phyloP scores from a whole-genome alignment of 2,113 vertebrate species.

The Megaceryle maxima region DNA sequence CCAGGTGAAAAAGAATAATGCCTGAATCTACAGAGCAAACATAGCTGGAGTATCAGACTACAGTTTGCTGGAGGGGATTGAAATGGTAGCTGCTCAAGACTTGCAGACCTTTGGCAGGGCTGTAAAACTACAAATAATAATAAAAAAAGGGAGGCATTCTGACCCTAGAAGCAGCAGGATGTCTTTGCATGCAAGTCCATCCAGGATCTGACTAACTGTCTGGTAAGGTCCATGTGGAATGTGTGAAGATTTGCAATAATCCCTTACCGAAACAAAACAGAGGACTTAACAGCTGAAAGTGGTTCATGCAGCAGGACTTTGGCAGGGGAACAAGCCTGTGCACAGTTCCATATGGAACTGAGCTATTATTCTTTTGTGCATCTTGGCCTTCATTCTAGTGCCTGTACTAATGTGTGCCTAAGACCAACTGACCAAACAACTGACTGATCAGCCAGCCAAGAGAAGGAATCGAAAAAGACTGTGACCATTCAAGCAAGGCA shows the following conservation, averaged over 20 bases:
- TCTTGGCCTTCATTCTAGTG: not conserved
- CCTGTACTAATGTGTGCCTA: not conserved
- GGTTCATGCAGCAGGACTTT: not conserved
- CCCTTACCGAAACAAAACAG: constrained; percentile 14
- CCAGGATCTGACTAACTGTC: constrained; percentile 31
- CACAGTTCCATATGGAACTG: constrained; percentile 22
- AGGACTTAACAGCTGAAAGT: not conserved
- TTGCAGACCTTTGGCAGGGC: constrained; percentile 16
- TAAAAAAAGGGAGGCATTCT: constrained; percentile 16
- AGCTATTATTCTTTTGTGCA: not conserved
- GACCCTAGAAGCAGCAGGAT: not conserved
- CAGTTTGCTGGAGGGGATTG: constrained; percentile 3
- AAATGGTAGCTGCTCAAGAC: constrained; percentile 56
- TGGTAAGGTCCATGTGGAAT: not conserved
- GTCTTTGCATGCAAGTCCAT: not conserved
- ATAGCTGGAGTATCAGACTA: constrained; percentile 39
- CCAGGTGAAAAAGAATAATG: constrained; percentile 48
- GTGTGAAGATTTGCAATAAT: constrained; percentile 28
- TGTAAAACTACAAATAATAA: constrained; percentile 41
- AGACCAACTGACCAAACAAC: not conserved
- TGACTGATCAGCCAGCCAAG: not conserved
- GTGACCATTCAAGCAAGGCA: not conserved
- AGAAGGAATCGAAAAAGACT: not conserved
- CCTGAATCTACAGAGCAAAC: constrained; percentile 1
- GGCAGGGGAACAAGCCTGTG: not conserved